phyloP scores from a whole-genome alignment of 2,797 vertebrate genomes.

The Chiroxiphia lanceolata region DNA sequence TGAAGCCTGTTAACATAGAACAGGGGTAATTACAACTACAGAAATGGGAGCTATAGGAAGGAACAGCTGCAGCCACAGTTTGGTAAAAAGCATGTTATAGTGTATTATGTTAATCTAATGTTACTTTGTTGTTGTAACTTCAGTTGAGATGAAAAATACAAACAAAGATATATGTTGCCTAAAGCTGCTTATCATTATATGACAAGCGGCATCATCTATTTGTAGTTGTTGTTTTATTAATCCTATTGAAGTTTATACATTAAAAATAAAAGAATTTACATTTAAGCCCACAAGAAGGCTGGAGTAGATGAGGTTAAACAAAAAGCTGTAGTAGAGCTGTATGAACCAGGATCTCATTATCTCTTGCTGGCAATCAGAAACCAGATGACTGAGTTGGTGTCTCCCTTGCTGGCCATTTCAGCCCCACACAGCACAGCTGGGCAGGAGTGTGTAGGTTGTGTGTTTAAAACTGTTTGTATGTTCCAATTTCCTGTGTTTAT shows the following conservation, averaged over 20 bases:
- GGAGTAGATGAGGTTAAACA: background rate
- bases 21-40: conserved; percentile 37
- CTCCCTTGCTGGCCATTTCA: background rate
- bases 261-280: background rate
- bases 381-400: background rate
- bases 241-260: background rate
- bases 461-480: background rate
- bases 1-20: conserved; percentile 10
- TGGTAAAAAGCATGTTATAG: background rate
- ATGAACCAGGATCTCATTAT: background rate
- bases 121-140: conserved; percentile 13
- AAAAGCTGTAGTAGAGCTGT: background rate
- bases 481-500: background rate
- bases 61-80: conserved; percentile 56
- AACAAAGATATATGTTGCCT: background rate
- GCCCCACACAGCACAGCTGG: background rate
- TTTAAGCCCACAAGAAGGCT: background rate
- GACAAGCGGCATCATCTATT: background rate
- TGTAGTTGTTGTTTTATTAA: background rate
- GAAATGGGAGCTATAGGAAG: conserved; percentile 17
- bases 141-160: background rate
- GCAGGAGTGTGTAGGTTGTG: background rate
- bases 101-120: conserved; percentile 4
- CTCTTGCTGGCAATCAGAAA: background rate
- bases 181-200: background rate